Base-by-base conservation (phyloP, 2,888 invertebrate genomes). In the Kryphioiulus occultus region DNA sequence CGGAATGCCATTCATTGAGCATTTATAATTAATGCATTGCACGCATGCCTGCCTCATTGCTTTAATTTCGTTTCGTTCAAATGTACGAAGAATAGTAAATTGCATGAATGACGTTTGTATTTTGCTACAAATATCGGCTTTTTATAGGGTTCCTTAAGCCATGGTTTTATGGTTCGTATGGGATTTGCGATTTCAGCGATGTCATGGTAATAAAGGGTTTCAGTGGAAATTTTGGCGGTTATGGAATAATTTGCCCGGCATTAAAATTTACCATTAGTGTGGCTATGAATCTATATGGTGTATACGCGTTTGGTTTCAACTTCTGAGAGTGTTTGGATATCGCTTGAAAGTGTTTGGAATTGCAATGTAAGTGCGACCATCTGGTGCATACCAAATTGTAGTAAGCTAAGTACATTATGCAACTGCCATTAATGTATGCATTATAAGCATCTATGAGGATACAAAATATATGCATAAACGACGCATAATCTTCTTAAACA, bases 131-230 rank as follows among this genome's bases (percentile, higher is more conserved):
- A 12, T 44, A 15, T 44, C 9, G 15, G 7, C 15, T 9, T 44
- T 44, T 44, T 44, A 9, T 9, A 4, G 3, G 44, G 9, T 9
- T 12, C 10, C 15, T 15, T 44, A 44, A 44, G 15, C 44, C 9
- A 44, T 44, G 12, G 44, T 59, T 59, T 59, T 59, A 59, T 22
- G 59, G 22, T 7, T 22, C 59, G 4, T 10, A 22, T 53, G 53
- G 53, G 53, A 53, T 53, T 53, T 53, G 53, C 59, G 0, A 19
- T 53, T 53, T 53, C 53, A 19, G 53, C 53, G 7, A 1, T 22
- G 59, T 59, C 59, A 59, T 22, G n/a, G 59, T 59, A 59, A 22
- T 59, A 59, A 59, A 59, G 59, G 59, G 59, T 59, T 59, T 59
- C 22, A 59, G 22, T 5, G 59, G 9, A 4, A 59, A 19, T 53